Percentiles rank a stretch among this genome's conserved stretches.
Conservation (phyloP, 2,113 vertebrate species). For the Nothoprocta pentlandii region DNA sequence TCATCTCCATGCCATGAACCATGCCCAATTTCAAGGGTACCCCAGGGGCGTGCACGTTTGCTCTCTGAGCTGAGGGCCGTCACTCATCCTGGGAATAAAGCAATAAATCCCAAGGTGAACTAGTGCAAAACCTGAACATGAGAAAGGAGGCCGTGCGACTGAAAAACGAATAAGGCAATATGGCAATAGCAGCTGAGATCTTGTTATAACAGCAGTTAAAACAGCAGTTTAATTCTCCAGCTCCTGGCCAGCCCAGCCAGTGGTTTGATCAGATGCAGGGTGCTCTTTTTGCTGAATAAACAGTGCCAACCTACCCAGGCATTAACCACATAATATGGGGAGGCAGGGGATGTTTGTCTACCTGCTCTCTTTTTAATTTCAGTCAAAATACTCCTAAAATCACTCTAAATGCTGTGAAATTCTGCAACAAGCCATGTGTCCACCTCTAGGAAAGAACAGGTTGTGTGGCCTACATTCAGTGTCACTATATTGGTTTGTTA, state of each 20-base stretch:
- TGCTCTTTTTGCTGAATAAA: background rate
- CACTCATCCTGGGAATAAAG: background rate
- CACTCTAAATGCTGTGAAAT: background rate
- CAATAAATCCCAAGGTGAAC: background rate
- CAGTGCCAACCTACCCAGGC: background rate
- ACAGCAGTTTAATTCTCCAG: background rate
- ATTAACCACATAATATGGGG: background rate
- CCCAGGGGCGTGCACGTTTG: rapidly evolving
- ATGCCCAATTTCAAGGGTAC: rapidly evolving
- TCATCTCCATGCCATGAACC: rapidly evolving
- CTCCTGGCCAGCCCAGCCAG: rapidly evolving
- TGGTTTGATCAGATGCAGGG: background rate
- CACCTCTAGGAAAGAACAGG: no score
- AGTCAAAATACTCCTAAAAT: background rate
- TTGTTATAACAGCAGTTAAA: background rate
- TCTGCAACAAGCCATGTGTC: background rate
- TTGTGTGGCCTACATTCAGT: background rate
- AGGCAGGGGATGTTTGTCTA: background rate
- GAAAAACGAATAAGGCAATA: background rate
- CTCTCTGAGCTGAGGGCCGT: background rate
- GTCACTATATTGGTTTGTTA: background rate
- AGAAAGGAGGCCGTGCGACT: background rate
- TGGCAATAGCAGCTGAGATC: background rate
- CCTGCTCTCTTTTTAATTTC: background rate
- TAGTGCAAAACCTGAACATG: background rate